Percentiles rank a stretch among this genome's conserved stretches.
These are phyloP conservation scores for Pachycephus smyrnensis DNA, from an alignment of 2,888 invertebrate species.

Conservation along the genomic window DNA sequence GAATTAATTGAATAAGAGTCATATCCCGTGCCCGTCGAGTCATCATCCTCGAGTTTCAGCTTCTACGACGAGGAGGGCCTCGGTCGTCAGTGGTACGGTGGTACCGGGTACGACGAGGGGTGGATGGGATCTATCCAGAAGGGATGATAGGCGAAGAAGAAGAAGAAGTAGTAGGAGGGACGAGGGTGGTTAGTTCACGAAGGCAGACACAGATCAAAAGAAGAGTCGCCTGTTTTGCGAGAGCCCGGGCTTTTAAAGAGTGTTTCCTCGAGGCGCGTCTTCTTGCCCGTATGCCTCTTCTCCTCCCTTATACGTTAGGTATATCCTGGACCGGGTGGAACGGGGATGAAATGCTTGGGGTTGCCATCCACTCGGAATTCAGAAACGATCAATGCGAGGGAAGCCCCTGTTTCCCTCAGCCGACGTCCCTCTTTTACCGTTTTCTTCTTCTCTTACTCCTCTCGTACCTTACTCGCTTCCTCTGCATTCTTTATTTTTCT, in stretches of 20 bases:
- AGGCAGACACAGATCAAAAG: slow-evolving; percentile 4
- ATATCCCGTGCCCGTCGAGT: slow-evolving; percentile 17
- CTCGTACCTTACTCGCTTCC: too few relatives aligned
- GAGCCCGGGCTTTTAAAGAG: slow-evolving; percentile 16
- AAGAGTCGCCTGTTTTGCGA: slow-evolving; percentile 4
- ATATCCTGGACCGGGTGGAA: slow-evolving; percentile 16
- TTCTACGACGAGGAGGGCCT: slow-evolving; percentile 13
- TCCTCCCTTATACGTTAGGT: neutral
- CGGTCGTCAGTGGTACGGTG: slow-evolving; percentile 13
- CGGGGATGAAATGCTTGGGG: slow-evolving; percentile 49
- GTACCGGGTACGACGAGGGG: slow-evolving; percentile 15
- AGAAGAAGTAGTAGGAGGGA: neutral
- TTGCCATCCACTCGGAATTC: slow-evolving; percentile 60
- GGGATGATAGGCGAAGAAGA: too few relatives aligned
- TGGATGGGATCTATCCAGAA: slow-evolving; percentile 9
- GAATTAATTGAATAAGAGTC: slow-evolving; percentile 56
- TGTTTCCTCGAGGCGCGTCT: slow-evolving; percentile 13
- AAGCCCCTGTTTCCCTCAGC: slow-evolving; percentile 34
- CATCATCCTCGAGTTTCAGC: neutral
- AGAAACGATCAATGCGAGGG: slow-evolving; percentile 62
- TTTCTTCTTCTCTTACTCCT: neutral
- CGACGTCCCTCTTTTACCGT: slow-evolving; percentile 34
- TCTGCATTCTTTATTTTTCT: too few relatives aligned
- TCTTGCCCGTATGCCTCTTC: neutral
- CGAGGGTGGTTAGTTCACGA: neutral